Conservation (phyloP, 2,797 vertebrate species). For the Rhincodon typus region DNA sequence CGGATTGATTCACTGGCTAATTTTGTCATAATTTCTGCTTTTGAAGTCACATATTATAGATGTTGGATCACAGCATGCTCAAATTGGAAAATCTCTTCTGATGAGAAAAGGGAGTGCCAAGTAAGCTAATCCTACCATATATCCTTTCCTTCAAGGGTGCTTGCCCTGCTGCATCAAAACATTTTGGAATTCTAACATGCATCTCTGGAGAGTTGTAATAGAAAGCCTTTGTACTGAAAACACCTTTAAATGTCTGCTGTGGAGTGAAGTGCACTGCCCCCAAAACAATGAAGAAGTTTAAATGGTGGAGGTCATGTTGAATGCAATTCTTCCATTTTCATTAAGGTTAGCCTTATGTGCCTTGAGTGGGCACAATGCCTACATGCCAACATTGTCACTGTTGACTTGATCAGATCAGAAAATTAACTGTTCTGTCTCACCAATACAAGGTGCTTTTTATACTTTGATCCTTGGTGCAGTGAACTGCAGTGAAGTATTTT, state of each 20-base stretch:
- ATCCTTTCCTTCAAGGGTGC: neutral
- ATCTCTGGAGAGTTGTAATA: neutral
- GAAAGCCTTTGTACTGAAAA: neutral
- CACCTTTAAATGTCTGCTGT: neutral
- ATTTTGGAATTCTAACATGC: neutral
- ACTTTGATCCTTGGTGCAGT: constrained; percentile 17
- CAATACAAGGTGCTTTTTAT: neutral
- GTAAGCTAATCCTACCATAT: neutral
- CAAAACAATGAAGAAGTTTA: neutral
- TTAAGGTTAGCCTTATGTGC: neutral
- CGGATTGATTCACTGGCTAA: neutral
- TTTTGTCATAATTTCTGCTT: neutral
- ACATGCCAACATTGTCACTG: neutral
- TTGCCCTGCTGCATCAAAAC: neutral
- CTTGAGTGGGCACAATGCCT: neutral
- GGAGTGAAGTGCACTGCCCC: neutral
- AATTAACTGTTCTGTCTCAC: neutral
- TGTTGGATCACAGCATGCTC: neutral
- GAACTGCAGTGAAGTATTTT: neutral
- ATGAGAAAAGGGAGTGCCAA: neutral
- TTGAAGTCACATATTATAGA: neutral
- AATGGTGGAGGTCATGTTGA: neutral
- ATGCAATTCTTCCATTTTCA: neutral
- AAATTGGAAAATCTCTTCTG: neutral
- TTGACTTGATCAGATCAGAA: neutral